Base-by-base conservation (phyloP, 2,113 vertebrate genomes). In the Nibea coibor region DNA sequence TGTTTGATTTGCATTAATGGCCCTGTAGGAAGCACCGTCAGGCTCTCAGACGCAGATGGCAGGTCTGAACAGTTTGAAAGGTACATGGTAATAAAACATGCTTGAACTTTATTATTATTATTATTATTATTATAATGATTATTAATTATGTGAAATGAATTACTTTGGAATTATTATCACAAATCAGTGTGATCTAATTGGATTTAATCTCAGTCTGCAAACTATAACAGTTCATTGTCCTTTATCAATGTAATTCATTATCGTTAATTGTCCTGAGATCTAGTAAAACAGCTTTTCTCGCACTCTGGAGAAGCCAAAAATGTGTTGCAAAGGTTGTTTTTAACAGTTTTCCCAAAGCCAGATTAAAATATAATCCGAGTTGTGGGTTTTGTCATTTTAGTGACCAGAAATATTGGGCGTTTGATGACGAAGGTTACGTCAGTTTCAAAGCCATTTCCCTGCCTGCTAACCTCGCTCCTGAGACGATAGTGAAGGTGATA, bases 1-100 rank as follows among this genome's bases (percentile, higher is more conserved):
- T 95, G 94, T 86, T 79, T 93, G 83, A 82, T 94, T 77, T 86
- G 90, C 42, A 81, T 95, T 31, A 95, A 93, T 0, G 94, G 93
- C 4, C 88, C 91, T 14, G 2, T 85, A 4, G 91, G 91, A 66
- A 88, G 67, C 26, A n/a, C n/a, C 5, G 0, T 28, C 42, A 43
- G 10, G 4, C 1, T 87, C 0, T 0, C 22, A 3, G 56, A 71
- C 19, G 4, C 15, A 15, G 61, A 63, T 0, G 72, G 71, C 45
- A 82, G 1, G 14, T 73, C 17, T 8, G 42, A 80, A 62, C 0
- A 0, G 0, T 63, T 78, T 50, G 65, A 83, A 8, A 43, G 54
- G 90, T 93, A 65, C 59, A 43, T 45, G 5, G 2, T 63, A 28
- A 58, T 39, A 39, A 39, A 39, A 39, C 35, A 39, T 39, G 35